A percentile compares a stretch with the other conserved stretches of the same genome.
phyloP scores from a whole-genome alignment of 2,888 invertebrate species.

The Hofmannophila pseudospretella region DNA sequence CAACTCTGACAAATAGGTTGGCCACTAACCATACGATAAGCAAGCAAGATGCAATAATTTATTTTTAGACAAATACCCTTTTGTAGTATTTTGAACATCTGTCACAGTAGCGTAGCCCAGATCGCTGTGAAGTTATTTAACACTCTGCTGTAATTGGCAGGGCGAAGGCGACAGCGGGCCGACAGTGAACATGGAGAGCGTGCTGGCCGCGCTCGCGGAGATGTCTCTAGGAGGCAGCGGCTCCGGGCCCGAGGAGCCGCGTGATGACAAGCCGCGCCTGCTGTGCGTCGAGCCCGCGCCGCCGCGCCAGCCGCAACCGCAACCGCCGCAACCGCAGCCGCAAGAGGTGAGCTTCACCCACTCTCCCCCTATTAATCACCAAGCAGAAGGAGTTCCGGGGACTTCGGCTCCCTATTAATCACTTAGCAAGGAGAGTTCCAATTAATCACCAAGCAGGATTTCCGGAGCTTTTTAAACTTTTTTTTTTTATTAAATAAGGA shows the following conservation, averaged over 20 bases:
- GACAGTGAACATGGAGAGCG: slow-evolving; percentile 49
- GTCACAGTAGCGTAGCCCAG: no score
- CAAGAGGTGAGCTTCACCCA: slow-evolving; percentile 2
- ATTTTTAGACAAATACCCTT: no score
- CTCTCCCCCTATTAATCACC: no score
- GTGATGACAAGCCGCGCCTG: slow-evolving; percentile 42
- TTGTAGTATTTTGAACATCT: neutral
- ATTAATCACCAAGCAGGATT: no score
- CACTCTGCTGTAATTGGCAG: slow-evolving; percentile 25
- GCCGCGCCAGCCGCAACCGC: slow-evolving; percentile 27
- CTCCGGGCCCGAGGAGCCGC: slow-evolving; percentile 17
- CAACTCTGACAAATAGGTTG: no score
- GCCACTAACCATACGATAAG: neutral
- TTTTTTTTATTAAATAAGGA: no score
- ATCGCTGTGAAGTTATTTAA: no score
- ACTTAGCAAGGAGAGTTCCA: no score
- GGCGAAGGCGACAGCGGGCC: slow-evolving; percentile 56
- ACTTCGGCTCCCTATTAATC: no score
- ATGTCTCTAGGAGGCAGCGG: slow-evolving; percentile 40
- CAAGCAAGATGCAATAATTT: no score
- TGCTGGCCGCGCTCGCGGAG: slow-evolving; percentile 47
- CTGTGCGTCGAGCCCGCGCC: slow-evolving; percentile 47
- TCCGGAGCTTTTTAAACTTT: no score
- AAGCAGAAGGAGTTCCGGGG: no score
- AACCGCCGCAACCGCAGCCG: neutral